A percentile compares a stretch with the other conserved stretches of the same genome.
Conservation (phyloP, 2,888 invertebrate genomes). For the Congeria kusceri region DNA sequence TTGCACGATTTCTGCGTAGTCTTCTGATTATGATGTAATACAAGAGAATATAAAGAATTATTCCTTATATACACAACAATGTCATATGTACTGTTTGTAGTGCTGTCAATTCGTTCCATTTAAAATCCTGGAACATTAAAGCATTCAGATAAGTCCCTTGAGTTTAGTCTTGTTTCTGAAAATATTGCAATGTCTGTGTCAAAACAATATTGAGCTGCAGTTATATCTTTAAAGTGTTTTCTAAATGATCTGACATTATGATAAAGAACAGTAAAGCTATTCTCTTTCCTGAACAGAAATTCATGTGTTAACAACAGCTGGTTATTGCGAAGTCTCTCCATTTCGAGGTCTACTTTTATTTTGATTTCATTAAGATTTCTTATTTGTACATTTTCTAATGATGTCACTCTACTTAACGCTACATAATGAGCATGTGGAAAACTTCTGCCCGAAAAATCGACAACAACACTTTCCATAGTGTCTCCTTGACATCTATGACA, state of each 20-base stretch:
- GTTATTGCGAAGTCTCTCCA: constrained; percentile 8
- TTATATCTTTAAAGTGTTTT: no score
- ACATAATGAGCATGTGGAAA: constrained; percentile 48
- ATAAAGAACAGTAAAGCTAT: constrained; percentile 19
- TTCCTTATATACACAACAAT: no score
- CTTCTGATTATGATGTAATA: no score
- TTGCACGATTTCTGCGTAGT: no score
- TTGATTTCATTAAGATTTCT: constrained; percentile 27
- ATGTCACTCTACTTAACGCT: constrained; percentile 40
- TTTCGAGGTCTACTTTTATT: constrained; percentile 13
- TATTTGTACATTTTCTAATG: constrained; percentile 19
- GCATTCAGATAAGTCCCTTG: no score
- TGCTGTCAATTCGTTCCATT: no score
- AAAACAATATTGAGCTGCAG: no score
- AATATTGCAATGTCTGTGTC: no score
- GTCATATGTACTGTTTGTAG: no score
- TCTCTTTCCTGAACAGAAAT: background rate
- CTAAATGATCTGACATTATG: constrained; percentile 47
- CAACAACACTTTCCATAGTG: constrained; percentile 38
- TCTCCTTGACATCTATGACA: constrained; percentile 46
- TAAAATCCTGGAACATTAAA: no score
- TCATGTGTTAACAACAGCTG: background rate
- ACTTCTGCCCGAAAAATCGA: constrained; percentile 24
- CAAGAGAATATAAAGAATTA: no score
- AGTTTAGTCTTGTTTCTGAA: no score